phyloP scores from a whole-genome alignment of 2,797 vertebrate species.

The Echeneis naucrates region DNA sequence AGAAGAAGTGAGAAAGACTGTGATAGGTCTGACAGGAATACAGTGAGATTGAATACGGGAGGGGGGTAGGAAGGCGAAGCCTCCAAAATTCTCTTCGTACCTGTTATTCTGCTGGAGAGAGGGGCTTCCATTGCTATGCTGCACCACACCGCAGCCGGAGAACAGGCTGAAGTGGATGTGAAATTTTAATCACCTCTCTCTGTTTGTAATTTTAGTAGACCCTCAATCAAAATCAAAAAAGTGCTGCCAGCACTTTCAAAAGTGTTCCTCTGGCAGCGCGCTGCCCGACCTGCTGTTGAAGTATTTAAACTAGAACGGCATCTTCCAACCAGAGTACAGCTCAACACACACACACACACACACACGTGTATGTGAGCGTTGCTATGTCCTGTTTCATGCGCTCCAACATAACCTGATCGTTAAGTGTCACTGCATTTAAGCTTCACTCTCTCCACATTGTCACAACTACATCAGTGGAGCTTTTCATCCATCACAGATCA shows the following conservation, averaged over 20 bases:
- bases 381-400: neutral
- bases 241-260: conserved; percentile 54
- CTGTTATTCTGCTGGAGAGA: conserved; percentile 46
- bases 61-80: conserved; percentile 11
- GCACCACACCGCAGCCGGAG: conserved; percentile 58
- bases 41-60: conserved; percentile 50
- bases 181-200: conserved; percentile 77
- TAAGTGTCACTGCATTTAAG: neutral
- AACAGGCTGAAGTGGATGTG: conserved; percentile 67
- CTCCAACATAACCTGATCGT: neutral
- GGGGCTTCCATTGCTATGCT: conserved; percentile 67
- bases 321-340: conserved; percentile 12
- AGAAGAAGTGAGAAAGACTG: conserved; percentile 57
- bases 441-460: neutral
- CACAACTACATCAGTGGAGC: neutral
- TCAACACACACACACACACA: neutral
- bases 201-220: conserved; percentile 72
- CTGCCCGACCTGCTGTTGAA: conserved; percentile 15
- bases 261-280: conserved; percentile 39
- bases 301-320: conserved; percentile 21
- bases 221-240: conserved; percentile 71
- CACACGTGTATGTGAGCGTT: neutral
- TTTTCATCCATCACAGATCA: neutral
- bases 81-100: conserved; percentile 49
- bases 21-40: conserved; percentile 63